Percentiles rank a stretch among this genome's conserved stretches.
Conservation (phyloP, 2,113 vertebrate species). For the Rhombomys opimus region DNA sequence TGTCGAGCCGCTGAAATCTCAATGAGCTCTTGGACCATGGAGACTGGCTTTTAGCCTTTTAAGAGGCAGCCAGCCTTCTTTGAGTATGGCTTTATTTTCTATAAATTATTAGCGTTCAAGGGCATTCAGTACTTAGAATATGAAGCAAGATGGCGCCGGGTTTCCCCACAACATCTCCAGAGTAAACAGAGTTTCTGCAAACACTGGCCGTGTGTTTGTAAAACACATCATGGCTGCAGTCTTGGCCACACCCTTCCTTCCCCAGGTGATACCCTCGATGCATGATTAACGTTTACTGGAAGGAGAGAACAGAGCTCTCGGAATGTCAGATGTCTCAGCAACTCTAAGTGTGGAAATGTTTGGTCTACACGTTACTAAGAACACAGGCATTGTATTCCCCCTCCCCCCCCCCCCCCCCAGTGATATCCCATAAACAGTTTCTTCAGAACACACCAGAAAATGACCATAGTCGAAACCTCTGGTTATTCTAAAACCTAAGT, state of each 20-base stretch:
- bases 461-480: background rate
- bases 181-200: conserved; percentile 72
- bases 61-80: conserved; percentile 79
- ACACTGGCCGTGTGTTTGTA: conserved; percentile 59
- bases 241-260: background rate
- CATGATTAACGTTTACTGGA: background rate
- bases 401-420: background rate
- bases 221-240: conserved; percentile 61
- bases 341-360: background rate
- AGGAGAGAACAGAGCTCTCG: background rate
- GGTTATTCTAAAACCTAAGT: background rate
- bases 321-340: background rate
- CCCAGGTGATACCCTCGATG: background rate
- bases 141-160: conserved; percentile 67
- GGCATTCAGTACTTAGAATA: conserved; percentile 79
- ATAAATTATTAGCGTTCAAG: conserved; percentile 79
- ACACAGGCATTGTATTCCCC: background rate
- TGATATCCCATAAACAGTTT: background rate
- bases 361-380: background rate
- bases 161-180: conserved; percentile 33
- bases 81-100: conserved; percentile 80
- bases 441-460: background rate
- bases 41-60: conserved; percentile 77
- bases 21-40: conserved; percentile 66
- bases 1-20: conserved; percentile 53